Conservation (phyloP, 23 tunicate genomes). For the Ascidia mentula region DNA sequence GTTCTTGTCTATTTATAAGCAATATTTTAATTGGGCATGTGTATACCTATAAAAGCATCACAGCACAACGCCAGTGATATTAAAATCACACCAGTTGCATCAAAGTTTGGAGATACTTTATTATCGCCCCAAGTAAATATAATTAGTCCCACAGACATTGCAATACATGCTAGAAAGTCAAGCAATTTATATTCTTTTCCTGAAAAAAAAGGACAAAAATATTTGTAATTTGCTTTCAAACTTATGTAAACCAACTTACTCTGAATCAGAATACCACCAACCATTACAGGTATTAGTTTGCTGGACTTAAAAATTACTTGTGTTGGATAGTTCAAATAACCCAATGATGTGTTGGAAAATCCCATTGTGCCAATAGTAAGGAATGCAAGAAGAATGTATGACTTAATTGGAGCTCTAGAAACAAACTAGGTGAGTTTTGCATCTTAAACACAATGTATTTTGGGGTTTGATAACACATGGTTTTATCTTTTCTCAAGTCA, state of each 20-base stretch:
- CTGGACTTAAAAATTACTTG: constrained; percentile 91
- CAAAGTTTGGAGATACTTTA: constrained; percentile 75
- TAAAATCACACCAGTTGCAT: constrained; percentile 56
- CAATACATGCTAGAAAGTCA: constrained; percentile 41
- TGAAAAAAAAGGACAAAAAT: background rate
- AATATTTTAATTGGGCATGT: too few species aligned
- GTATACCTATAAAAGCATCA: constrained; percentile 76
- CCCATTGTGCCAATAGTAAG: constrained; percentile 87
- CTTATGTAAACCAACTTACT: constrained; percentile 3
- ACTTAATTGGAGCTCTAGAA: constrained; percentile 42
- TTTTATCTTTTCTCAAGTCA: too few species aligned
- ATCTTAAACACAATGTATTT: too few species aligned
- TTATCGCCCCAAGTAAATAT: constrained; percentile 66
- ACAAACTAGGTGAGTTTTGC: too few species aligned
- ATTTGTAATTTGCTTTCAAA: background rate
- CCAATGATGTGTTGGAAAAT: constrained; percentile 75
- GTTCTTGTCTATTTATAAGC: too few species aligned
- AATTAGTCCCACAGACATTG: constrained; percentile 71
- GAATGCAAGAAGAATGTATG: constrained; percentile 54
- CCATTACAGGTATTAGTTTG: constrained; percentile 88
- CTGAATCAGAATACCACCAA: constrained; percentile 80
- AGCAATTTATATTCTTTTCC: constrained; percentile 51
- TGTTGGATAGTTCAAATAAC: constrained; percentile 79
- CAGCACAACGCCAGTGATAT: constrained; percentile 74
- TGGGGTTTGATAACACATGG: too few species aligned